Percentiles rank a stretch among this genome's conserved stretches.
Conservation (phyloP, 2,888 invertebrate genomes). For the Harpalus rufipes region DNA sequence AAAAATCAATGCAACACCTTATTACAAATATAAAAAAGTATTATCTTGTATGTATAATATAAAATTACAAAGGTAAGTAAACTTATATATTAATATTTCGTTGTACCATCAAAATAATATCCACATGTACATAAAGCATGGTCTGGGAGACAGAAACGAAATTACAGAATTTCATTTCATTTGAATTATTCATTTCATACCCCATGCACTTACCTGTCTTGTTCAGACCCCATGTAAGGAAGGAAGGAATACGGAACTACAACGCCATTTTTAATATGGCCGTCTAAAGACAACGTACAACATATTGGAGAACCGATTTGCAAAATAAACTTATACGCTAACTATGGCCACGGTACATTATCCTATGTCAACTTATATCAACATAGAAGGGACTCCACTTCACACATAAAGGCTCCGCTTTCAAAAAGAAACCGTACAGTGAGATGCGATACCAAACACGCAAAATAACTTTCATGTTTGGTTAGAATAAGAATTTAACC, state of each 20-base stretch:
- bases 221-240: conserved; percentile 66
- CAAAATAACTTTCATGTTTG: no score
- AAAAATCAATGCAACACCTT: no score
- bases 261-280: conserved; percentile 79
- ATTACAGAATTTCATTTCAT: conserved; percentile 62
- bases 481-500: neutral
- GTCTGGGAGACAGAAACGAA: neutral
- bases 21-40: no score
- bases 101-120: neutral
- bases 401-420: neutral
- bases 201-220: conserved; percentile 62
- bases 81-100: no score
- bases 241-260: conserved; percentile 72
- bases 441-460: no score
- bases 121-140: neutral
- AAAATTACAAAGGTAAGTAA: no score
- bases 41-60: no score
- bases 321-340: conserved; percentile 61
- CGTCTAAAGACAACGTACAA: conserved; percentile 82
- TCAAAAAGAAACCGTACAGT: neutral
- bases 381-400: neutral
- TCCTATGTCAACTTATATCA: conserved; percentile 18
- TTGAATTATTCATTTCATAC: conserved; percentile 23
- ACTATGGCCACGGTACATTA: conserved; percentile 62
- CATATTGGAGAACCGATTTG: conserved; percentile 75